Percentiles rank a stretch among this genome's conserved stretches.
Conservation (phyloP, 2,888 invertebrate genomes). For the Portevinia maculata region DNA sequence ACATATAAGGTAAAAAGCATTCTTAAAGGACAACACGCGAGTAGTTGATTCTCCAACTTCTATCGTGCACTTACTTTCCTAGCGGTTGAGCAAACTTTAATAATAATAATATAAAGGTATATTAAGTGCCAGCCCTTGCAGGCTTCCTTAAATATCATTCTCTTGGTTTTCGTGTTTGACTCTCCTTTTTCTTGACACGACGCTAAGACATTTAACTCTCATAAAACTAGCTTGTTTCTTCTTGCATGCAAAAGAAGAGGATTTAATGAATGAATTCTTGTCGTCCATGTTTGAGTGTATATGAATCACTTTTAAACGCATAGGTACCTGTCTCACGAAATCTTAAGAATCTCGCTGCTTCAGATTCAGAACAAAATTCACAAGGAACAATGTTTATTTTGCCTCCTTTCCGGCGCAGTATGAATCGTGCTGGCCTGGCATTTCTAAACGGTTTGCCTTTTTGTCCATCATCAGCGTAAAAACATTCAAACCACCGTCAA, state of each 20-base stretch:
- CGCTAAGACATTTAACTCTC: conserved; percentile 30
- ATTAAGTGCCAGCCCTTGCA: conserved; percentile 44
- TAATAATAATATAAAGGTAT: conserved; percentile 72
- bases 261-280: conserved; percentile 61
- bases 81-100: conserved; percentile 61
- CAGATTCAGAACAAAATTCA: conserved; percentile 25
- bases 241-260: conserved; percentile 15
- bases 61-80: neutral
- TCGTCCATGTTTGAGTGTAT: conserved; percentile 21
- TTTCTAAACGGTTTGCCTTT: conserved; percentile 65
- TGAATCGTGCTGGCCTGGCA: conserved; percentile 37
- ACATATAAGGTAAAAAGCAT: neutral
- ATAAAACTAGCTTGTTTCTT: conserved; percentile 30
- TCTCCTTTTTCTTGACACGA: conserved; percentile 55
- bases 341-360: conserved; percentile 25
- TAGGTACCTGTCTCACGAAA: conserved; percentile 15
- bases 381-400: conserved; percentile 47
- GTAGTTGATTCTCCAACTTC: neutral
- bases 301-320: conserved; percentile 59
- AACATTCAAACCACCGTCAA: conserved; percentile 23
- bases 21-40: conserved; percentile 62
- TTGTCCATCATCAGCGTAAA: conserved; percentile 40
- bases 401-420: conserved; percentile 45
- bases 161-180: conserved; percentile 21
- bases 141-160: conserved; percentile 25